Percentiles rank a stretch among this genome's conserved stretches.
Evolutionary conservation across 2,888 invertebrate genomes (phyloP).

Genomic region (Eupithecia subfuscata): DNA sequence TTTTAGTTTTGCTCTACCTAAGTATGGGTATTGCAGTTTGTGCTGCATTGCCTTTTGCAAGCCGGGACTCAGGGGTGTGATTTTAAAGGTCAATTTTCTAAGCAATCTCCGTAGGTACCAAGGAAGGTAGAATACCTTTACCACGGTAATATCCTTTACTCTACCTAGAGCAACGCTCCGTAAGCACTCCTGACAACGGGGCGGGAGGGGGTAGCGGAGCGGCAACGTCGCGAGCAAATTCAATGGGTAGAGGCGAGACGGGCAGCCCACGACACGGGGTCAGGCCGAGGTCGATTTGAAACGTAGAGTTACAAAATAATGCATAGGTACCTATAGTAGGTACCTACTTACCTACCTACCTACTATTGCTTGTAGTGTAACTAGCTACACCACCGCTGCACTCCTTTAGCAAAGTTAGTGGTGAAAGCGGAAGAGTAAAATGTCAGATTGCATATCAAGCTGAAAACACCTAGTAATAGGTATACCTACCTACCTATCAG

Average conservation of each 20-base stretch:
- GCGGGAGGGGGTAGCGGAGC: constrained; percentile 42
- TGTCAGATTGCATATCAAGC: not conserved
- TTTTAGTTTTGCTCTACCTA: not conserved
- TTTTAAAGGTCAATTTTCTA: not conserved
- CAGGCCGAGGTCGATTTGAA: constrained; percentile 20
- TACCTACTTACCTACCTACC: too few species aligned
- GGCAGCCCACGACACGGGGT: constrained; percentile 24
- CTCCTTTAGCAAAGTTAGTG: not conserved
- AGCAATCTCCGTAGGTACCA: not conserved
- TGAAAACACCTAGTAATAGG: not conserved
- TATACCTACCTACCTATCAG: not conserved
- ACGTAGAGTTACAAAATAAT: not conserved
- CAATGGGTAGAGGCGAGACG: constrained; percentile 14
- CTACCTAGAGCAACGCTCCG: constrained; percentile 16
- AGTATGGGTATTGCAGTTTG: not conserved
- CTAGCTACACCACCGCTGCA: not conserved
- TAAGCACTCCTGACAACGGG: constrained; percentile 22
- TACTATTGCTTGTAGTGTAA: too few species aligned
- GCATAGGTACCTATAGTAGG: too few species aligned
- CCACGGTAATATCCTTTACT: too few species aligned
- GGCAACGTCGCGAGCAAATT: constrained; percentile 50
- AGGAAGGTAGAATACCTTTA: not conserved
- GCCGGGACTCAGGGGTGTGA: not conserved
- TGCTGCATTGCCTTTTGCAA: not conserved
- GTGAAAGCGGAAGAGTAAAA: not conserved